Evolutionary conservation across 2,888 invertebrate species (phyloP).

Genomic region (Cantharis nigra): DNA sequence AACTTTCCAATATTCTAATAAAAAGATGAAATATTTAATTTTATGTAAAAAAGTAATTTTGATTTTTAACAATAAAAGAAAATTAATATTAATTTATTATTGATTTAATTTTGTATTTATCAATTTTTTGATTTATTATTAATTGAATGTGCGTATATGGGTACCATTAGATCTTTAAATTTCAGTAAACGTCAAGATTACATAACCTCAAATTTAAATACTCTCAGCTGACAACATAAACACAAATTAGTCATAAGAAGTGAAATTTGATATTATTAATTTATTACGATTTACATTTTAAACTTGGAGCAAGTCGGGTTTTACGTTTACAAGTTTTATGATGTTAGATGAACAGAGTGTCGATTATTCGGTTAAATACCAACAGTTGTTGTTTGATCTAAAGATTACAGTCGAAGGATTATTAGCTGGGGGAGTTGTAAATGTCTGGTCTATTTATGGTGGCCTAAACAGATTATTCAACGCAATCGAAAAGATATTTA

Average conservation of each 20-base stretch:
- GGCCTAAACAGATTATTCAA: constrained; percentile 62
- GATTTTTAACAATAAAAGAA: not conserved
- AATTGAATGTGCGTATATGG: not conserved
- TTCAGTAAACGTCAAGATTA: not conserved
- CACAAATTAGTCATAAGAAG: not conserved
- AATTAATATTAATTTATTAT: too few species aligned
- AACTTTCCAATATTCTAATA: too few species aligned
- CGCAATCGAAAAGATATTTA: constrained; percentile 62
- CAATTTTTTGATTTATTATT: too few species aligned
- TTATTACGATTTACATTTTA: not conserved
- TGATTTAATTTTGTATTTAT: too few species aligned
- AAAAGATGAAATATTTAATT: not conserved
- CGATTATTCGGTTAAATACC: constrained; percentile 45
- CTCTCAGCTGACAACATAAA: not conserved
- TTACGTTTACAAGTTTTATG: not conserved
- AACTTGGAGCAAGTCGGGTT: not conserved
- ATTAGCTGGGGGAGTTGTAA: constrained; percentile 60
- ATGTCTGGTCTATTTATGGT: constrained; percentile 66
- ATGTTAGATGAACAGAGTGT: not conserved
- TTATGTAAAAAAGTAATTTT: not conserved
- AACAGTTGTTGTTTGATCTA: constrained; percentile 59
- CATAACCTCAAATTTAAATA: not conserved
- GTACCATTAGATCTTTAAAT: not conserved
- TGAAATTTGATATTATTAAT: not conserved
- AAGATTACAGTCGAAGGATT: constrained; percentile 64